Percentiles rank a stretch among this genome's conserved stretches.
Evolutionary conservation across 2,113 vertebrate species (phyloP).

Genomic region (Acrocephalus arundinaceus): DNA sequence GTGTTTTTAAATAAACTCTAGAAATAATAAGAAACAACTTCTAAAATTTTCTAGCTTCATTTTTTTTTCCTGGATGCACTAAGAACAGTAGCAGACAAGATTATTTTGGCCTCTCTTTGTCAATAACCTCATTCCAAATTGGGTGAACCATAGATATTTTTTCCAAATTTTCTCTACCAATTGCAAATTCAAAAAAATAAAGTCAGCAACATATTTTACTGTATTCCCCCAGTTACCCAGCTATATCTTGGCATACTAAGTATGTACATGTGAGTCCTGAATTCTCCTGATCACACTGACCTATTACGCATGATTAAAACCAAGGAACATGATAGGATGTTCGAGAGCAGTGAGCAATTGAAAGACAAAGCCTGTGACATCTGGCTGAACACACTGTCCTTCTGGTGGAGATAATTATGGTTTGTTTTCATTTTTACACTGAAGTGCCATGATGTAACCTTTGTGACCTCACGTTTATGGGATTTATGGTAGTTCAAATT

Average conservation of each 20-base stretch:
- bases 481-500: slow-evolving; percentile 45
- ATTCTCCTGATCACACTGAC: neutral
- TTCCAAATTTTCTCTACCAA: neutral
- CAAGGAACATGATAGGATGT: neutral
- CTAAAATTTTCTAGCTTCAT: neutral
- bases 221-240: neutral
- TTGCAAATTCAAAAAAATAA: neutral
- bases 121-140: neutral
- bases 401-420: slow-evolving; percentile 34
- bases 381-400: slow-evolving; percentile 45
- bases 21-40: slow-evolving; percentile 25
- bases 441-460: slow-evolving; percentile 25
- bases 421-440: slow-evolving; percentile 65
- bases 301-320: neutral
- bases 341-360: neutral
- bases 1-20: neutral
- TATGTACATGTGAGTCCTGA: neutral
- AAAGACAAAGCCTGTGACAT: slow-evolving; percentile 14
- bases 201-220: neutral
- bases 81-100: neutral
- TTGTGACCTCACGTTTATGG: slow-evolving; percentile 43
- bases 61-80: neutral
- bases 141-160: neutral
- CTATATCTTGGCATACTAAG: neutral
- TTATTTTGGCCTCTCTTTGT: neutral